phyloP scores from a whole-genome alignment of 1,140 invertebrate genomes.

The Aporrectodea caliginosa region DNA sequence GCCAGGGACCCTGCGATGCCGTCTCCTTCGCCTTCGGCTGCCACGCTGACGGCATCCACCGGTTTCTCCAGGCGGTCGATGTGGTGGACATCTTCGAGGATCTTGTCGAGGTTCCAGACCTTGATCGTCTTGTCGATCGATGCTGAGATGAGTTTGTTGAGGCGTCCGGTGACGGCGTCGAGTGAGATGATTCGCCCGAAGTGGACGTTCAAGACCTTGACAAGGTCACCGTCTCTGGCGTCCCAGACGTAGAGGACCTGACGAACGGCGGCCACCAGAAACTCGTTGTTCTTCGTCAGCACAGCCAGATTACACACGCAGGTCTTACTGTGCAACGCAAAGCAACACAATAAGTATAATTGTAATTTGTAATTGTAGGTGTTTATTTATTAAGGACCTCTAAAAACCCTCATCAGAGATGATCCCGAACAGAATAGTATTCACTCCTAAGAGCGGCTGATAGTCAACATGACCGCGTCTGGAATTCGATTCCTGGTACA shows the following conservation, averaged over 20 bases:
- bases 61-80: slow-evolving; percentile 93
- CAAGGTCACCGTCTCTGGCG: slow-evolving; percentile 65
- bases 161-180: slow-evolving; percentile 68
- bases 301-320: slow-evolving; percentile 58
- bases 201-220: slow-evolving; percentile 92
- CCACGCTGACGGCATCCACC: slow-evolving; percentile 64
- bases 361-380: too few species aligned
- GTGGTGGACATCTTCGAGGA: slow-evolving; percentile 93
- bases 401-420: too few species aligned
- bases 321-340: slow-evolving; percentile 76
- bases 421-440: too few species aligned
- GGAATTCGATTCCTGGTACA: too few species aligned
- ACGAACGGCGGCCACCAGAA: slow-evolving; percentile 87
- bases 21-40: not conserved
- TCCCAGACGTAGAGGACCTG: slow-evolving; percentile 95
- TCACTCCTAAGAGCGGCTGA: too few species aligned
- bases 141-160: slow-evolving; percentile 91
- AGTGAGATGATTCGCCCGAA: slow-evolving; percentile 93
- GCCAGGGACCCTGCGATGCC: slow-evolving; percentile 61
- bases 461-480: too few species aligned
- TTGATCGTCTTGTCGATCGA: slow-evolving; percentile 97
- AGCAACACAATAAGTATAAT: too few species aligned
- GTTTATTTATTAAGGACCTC: too few species aligned
- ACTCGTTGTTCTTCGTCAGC: slow-evolving; percentile 81
- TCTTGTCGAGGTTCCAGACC: slow-evolving; percentile 99